Base-by-base conservation (phyloP, 2,888 invertebrate species). In the Acanthopleura granulata region DNA sequence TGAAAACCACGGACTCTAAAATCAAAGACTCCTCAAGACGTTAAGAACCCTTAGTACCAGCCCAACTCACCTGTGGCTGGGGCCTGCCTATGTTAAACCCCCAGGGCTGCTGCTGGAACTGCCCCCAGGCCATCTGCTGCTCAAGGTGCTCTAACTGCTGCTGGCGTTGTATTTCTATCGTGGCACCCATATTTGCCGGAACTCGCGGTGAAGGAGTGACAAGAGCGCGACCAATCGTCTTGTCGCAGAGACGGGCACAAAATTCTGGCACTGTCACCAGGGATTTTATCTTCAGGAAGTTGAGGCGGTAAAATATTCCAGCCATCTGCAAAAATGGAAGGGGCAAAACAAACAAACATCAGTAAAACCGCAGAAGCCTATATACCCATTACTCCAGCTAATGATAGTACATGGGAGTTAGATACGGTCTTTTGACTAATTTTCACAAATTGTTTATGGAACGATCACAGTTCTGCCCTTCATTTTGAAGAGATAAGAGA, bases 151-250 rank as follows among this genome's bases (percentile, higher is more conserved):
- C 92, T 74, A 91, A 84, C 74, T 91, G 91, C 79, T 92, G 92
- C 77, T 91, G 90, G 27, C 92, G 85, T 84, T 92, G 92, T 14
- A 92, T 85, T 81, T 92, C 92, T 72, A 92, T 81, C 1, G 92
- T 92, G 15, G 92, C 92, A 22, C 92, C 92, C 15, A 81, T 73
- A n/a, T 75, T 72, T 18, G 87, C 72, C n/a, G 79, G 82, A 49
- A 89, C 86, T 49, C 86, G 85, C 3, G 91, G 91, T 29, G 90
- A 87, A 1, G 89, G 82, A 6, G 91, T 91, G 29, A 88, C 84
- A 61, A 92, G 80, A 30, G 91, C 78, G 81, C 91, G 87, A 1
- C 92, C 92, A n/a, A 92, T 77, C 18, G 89, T 86, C 18, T 83
- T 79, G 77, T 87, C 83, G 75, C 86, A 87, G 50, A 88, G 49